Evolutionary conservation across 2,888 invertebrate species (phyloP).

Genomic region (Torymus tubicola): DNA sequence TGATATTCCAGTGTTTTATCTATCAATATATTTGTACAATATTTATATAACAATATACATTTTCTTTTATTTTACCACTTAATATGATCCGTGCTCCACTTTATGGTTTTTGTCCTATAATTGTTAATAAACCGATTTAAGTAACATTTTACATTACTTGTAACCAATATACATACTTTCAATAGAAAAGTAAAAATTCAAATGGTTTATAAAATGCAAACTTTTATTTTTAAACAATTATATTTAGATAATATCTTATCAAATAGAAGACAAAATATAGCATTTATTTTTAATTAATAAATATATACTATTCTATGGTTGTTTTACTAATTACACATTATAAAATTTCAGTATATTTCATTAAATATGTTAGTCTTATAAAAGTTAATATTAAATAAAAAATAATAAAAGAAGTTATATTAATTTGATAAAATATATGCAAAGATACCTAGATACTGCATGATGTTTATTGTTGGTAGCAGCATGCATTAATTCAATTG

Average conservation of each 20-base stretch:
- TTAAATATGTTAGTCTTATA: too few relatives aligned
- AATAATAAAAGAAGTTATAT: constrained; percentile 2
- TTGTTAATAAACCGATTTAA: constrained; percentile 63
- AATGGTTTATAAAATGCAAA: too few relatives aligned
- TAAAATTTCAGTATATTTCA: too few relatives aligned
- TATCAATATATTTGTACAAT: constrained; percentile 46
- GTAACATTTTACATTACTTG: constrained; percentile 28
- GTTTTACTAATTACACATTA: too few relatives aligned
- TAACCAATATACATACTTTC: constrained; percentile 3
- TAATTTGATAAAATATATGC: constrained; percentile 9
- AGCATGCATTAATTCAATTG: constrained; percentile 72
- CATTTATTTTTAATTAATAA: too few relatives aligned
- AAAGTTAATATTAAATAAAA: neutral
- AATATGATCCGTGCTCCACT: constrained; percentile 87
- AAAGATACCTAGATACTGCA: constrained; percentile 78
- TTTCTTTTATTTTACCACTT: constrained; percentile 83
- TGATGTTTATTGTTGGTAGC: constrained; percentile 77
- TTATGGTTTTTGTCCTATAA: constrained; percentile 93
- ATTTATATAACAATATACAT: constrained; percentile 42
- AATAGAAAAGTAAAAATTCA: too few relatives aligned
- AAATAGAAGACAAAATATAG: too few relatives aligned
- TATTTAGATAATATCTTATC: too few relatives aligned
- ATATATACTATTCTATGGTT: too few relatives aligned
- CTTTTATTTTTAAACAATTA: too few relatives aligned
- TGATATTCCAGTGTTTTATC: constrained; percentile 46